Percentiles rank a stretch among this genome's conserved stretches.
These are phyloP conservation scores for Drosophila pseudoananassae DNA, from an alignment of 1,140 invertebrate genomes.

Conservation along the genomic window DNA sequence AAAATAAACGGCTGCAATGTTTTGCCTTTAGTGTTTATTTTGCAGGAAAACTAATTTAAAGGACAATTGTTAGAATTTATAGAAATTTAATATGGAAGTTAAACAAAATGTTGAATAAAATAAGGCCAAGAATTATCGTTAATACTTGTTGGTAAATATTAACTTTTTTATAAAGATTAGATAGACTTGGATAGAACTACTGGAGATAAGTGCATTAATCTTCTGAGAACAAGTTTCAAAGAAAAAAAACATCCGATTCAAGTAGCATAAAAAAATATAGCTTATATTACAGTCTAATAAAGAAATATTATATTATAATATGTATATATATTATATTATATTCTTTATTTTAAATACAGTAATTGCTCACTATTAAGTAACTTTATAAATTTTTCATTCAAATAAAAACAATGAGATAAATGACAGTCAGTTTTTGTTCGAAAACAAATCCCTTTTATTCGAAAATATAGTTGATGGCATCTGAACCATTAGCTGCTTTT, in stretches of 20 bases:
- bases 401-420: too few species aligned
- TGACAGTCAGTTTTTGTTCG: not conserved
- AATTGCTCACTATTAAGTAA: too few species aligned
- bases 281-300: not conserved
- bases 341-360: not conserved
- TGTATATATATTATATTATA: too few species aligned
- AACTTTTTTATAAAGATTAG: not conserved
- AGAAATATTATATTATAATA: too few species aligned
- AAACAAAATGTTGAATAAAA: not conserved
- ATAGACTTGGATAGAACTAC: not conserved
- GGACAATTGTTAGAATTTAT: not conserved
- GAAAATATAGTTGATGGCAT: not conserved
- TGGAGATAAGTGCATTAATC: not conserved
- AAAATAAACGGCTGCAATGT: not conserved
- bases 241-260: not conserved
- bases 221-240: not conserved
- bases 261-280: not conserved
- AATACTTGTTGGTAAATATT: too few species aligned
- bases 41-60: not conserved
- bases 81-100: too few species aligned
- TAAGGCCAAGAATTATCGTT: not conserved
- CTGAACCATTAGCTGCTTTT: not conserved
- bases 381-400: too few species aligned
- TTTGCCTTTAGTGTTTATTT: not conserved
- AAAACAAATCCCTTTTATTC: not conserved